Evolutionary conservation across 2,797 vertebrate species (phyloP).

Genomic region (Antennarius maculatus): DNA sequence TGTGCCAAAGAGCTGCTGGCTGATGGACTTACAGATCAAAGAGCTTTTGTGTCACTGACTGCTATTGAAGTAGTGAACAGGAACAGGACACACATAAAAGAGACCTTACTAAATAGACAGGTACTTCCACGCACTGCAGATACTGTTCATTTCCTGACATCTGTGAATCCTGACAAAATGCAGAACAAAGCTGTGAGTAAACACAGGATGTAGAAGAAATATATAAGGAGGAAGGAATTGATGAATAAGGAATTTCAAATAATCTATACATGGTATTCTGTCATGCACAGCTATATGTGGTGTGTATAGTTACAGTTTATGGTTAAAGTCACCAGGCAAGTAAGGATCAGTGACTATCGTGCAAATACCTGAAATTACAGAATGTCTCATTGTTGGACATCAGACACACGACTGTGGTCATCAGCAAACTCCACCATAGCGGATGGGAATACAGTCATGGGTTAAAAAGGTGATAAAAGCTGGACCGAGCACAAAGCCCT

Average conservation of each 20-base stretch:
- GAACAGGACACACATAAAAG: constrained; percentile 69
- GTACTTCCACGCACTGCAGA: constrained; percentile 37
- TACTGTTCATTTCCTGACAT: not conserved
- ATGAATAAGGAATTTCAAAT: not conserved
- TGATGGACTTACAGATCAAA: constrained; percentile 79
- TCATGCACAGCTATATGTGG: no score
- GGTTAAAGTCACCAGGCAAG: no score
- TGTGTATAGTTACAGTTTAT: no score
- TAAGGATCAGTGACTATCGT: no score
- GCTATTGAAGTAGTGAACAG: constrained; percentile 70
- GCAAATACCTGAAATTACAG: no score
- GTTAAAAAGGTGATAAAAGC: no score
- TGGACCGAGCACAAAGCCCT: no score
- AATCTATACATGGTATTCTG: not conserved
- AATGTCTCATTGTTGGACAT: no score
- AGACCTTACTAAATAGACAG: constrained; percentile 53
- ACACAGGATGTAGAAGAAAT: not conserved
- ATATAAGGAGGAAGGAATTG: not conserved
- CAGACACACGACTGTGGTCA: no score
- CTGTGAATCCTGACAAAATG: not conserved
- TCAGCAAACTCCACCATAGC: no score
- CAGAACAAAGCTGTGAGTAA: not conserved
- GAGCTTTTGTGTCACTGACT: constrained; percentile 70
- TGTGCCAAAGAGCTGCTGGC: constrained; percentile 69
- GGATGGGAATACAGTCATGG: no score